Evolutionary conservation across 2,113 vertebrate species (phyloP).

Genomic region (Mus musculus): GRCm39 chr4:116972001-116972500

Average conservation of each 20-base stretch:
- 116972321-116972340: slow-evolving; percentile 48
- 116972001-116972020: slow-evolving; percentile 90
- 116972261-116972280: neutral
- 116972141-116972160: neutral
- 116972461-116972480: slow-evolving; percentile 83
- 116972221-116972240: neutral
- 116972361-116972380: neutral
- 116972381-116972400: neutral
- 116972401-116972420: neutral
- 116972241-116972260: neutral
- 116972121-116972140: slow-evolving; percentile 24
- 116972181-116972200: neutral
- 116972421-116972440: neutral
- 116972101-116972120: neutral
- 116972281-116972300: neutral
- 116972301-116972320: slow-evolving; percentile 5
- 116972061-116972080: neutral
- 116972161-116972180: neutral
- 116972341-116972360: neutral
- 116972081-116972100: neutral
- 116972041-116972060: slow-evolving; percentile 2
- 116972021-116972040: slow-evolving; percentile 67
- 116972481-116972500: slow-evolving; percentile 97
- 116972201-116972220: neutral
- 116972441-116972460: neutral